phyloP scores from a whole-genome alignment of 1,140 invertebrate genomes.

The Cecropterus lyciades region DNA sequence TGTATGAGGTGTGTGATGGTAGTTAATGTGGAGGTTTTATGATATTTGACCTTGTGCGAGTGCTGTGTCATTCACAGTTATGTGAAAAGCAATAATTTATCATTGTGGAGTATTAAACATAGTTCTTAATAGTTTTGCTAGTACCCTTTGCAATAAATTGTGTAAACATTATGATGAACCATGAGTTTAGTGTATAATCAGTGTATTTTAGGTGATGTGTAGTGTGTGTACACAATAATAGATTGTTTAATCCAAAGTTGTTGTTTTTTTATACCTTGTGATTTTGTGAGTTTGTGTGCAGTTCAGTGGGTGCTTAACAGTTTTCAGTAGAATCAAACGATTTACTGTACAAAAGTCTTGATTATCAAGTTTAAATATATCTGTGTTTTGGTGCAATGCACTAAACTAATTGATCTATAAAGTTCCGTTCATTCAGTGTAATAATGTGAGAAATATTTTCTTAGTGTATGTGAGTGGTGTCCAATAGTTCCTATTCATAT shows the following conservation, averaged over 20 bases:
- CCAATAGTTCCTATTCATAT: background rate
- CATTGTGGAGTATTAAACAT: slow-evolving; percentile 55
- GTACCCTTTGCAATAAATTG: slow-evolving; percentile 52
- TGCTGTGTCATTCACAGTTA: slow-evolving; percentile 63
- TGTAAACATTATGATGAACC: slow-evolving; percentile 54
- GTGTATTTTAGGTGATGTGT: slow-evolving; percentile 82
- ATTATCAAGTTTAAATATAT: background rate
- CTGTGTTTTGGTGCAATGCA: slow-evolving; percentile 4
- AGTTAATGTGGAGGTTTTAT: slow-evolving; percentile 57
- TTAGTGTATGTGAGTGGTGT: slow-evolving; percentile 20
- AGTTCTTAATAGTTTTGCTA: slow-evolving; percentile 64
- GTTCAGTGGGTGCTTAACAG: slow-evolving; percentile 37
- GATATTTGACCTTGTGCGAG: slow-evolving; percentile 55
- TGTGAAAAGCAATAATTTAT: slow-evolving; percentile 69
- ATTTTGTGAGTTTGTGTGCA: slow-evolving; percentile 56
- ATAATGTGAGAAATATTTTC: slow-evolving; percentile 8
- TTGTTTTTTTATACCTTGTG: slow-evolving; percentile 82
- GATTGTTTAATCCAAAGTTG: slow-evolving; percentile 73
- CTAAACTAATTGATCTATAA: background rate
- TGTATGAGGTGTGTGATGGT: slow-evolving; percentile 74
- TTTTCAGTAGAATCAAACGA: background rate
- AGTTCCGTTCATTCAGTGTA: slow-evolving; percentile 14
- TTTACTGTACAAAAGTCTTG: background rate
- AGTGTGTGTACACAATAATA: slow-evolving; percentile 80
- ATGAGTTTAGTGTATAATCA: slow-evolving; percentile 71